Evolutionary conservation across 2,888 invertebrate species (phyloP).

Genomic region (Zhengitettix transpicula): DNA sequence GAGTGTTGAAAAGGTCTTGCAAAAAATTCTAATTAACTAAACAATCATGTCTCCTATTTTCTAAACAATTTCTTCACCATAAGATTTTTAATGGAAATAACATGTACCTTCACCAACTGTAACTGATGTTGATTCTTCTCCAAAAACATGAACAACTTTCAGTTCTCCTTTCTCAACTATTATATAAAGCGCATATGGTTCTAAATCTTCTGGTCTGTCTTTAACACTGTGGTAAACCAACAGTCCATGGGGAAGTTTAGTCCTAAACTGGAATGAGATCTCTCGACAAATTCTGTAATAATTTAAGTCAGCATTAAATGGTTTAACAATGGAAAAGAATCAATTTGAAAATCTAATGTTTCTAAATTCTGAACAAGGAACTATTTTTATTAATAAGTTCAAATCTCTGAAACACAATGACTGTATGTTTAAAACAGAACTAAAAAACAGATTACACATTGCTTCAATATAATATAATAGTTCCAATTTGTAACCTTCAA

Average conservation of each 20-base stretch:
- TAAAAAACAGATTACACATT: too few relatives aligned
- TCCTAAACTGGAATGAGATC: constrained; percentile 78
- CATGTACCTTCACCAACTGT: constrained; percentile 69
- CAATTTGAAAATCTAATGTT: too few relatives aligned
- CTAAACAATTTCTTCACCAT: not conserved
- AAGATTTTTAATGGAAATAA: not conserved
- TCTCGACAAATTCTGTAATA: constrained; percentile 60
- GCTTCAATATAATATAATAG: too few relatives aligned
- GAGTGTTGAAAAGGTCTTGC: too few relatives aligned
- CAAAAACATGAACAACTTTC: constrained; percentile 83
- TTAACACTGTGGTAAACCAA: constrained; percentile 83
- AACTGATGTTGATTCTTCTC: constrained; percentile 67
- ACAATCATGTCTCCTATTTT: not conserved
- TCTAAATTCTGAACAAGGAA: too few relatives aligned
- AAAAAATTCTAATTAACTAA: not conserved
- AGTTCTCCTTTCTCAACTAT: constrained; percentile 84
- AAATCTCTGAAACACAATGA: too few relatives aligned
- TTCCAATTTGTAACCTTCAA: too few relatives aligned
- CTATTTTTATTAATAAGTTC: too few relatives aligned
- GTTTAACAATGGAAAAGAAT: too few relatives aligned
- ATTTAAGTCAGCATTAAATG: too few relatives aligned
- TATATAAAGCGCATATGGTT: constrained; percentile 78
- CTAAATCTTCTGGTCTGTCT: constrained; percentile 60
- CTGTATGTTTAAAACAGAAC: too few relatives aligned
- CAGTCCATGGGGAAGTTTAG: constrained; percentile 71